Evolutionary conservation across 2,797 vertebrate genomes (phyloP).

Genomic region (Odontamblyopus lacepedii): DNA sequence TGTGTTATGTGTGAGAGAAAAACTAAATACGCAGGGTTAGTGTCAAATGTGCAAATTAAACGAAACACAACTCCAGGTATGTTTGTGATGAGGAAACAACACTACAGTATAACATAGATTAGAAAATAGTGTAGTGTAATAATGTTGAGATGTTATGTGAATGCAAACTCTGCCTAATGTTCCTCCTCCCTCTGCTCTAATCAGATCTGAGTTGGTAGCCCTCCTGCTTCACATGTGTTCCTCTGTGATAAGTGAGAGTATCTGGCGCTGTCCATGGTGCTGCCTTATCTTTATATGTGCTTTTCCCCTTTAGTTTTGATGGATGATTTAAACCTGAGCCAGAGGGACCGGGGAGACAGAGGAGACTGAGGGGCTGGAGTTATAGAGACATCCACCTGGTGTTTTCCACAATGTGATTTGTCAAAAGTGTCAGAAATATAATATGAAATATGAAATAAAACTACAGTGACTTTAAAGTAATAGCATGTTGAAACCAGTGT

Average conservation of each 20-base stretch:
- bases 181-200: not conserved
- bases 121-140: not conserved
- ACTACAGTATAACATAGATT: no score
- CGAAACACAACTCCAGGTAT: no score
- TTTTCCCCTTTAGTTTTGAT: conserved; percentile 54
- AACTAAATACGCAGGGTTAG: no score
- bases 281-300: conserved; percentile 45
- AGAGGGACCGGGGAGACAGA: not conserved
- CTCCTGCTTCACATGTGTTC: not conserved
- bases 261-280: conserved; percentile 23
- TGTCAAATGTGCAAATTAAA: no score
- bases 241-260: not conserved
- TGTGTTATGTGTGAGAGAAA: no score
- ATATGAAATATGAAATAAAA: not conserved
- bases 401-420: conserved; percentile 34
- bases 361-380: conserved; percentile 27
- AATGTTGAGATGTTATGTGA: not conserved
- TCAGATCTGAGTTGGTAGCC: not conserved
- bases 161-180: not conserved
- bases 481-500: not conserved
- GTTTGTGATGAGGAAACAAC: no score
- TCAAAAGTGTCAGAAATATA: not conserved
- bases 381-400: conserved; percentile 31
- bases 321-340: conserved; percentile 8
- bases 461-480: not conserved